A percentile compares a stretch with the other conserved stretches of the same genome.
Conservation (phyloP, 2,113 vertebrate species). For the Passer domesticus region DNA sequence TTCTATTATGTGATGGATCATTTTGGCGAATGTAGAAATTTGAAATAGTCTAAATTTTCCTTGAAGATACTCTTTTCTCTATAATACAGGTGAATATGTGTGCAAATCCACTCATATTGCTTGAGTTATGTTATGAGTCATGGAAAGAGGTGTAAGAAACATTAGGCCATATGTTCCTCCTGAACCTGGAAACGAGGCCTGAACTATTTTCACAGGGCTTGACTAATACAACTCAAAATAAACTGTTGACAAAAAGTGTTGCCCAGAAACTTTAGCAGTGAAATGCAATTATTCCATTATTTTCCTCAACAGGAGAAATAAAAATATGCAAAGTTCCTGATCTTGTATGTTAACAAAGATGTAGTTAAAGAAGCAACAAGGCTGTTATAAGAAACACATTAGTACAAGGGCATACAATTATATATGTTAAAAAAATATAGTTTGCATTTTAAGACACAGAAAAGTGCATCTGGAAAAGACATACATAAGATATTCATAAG, state of each 20-base stretch:
- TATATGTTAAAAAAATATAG: fast-evolving
- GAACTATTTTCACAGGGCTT: neutral
- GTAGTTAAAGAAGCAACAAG: neutral
- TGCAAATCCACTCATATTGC: neutral
- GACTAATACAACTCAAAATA: neutral
- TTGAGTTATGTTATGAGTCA: neutral
- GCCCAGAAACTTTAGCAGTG: neutral
- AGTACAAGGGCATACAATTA: neutral
- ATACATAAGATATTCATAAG: too few species aligned
- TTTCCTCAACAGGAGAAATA: neutral
- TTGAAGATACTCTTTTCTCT: neutral
- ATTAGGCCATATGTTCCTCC: neutral
- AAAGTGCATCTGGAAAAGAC: neutral
- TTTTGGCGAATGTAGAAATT: neutral
- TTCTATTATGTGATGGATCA: neutral
- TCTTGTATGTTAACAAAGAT: neutral
- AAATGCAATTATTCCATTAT: neutral
- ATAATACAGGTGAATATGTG: neutral
- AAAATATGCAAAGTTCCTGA: neutral
- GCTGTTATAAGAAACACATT: neutral
- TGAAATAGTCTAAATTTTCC: neutral
- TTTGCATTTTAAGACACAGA: neutral
- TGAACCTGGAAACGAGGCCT: neutral
- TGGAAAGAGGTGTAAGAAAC: neutral
- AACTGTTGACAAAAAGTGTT: neutral